These are phyloP conservation scores for Axinella damicornis DNA, from an alignment of 37 sponge, comb jelly and placozoan species.

Conservation along the genomic window DNA sequence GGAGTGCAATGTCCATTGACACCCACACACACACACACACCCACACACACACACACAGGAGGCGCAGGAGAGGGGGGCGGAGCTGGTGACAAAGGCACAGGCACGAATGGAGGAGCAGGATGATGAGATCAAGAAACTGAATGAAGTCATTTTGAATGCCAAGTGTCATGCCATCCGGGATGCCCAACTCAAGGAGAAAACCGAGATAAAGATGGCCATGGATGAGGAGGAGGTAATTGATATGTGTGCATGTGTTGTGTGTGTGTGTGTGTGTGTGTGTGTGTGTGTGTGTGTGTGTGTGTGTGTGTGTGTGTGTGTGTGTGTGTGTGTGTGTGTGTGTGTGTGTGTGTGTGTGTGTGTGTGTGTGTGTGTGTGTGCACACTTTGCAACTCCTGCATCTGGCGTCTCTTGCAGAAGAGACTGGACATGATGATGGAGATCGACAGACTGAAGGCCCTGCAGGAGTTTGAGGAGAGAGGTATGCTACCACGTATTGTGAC, in stretches of 20 bases:
- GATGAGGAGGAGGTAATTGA: conserved; percentile 83
- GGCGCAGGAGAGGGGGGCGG: conserved; percentile 46
- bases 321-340: no score
- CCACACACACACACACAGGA: conserved; percentile 43
- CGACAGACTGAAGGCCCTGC: conserved; percentile 80
- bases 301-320: no score
- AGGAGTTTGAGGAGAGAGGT: conserved; percentile 85
- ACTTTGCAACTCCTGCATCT: background rate
- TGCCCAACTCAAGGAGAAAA: conserved; percentile 93
- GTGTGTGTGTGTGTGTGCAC: background rate
- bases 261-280: no score
- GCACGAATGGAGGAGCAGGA: conserved; percentile 90
- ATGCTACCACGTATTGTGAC: no score
- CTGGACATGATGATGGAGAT: conserved; percentile 98
- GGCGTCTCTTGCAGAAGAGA: conserved; percentile 48
- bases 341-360: background rate
- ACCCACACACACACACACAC: background rate
- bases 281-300: no score
- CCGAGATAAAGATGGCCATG: conserved; percentile 73
- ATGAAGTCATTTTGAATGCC: conserved; percentile 96
- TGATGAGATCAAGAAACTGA: conserved; percentile 98
- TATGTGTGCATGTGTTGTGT: background rate
- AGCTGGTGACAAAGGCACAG: conserved; percentile 78
- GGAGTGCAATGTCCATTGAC: no score
- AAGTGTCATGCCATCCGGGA: conserved; percentile 99